A percentile compares a stretch with the other conserved stretches of the same genome.
Evolutionary conservation across 2,113 vertebrate genomes (phyloP).

Genomic region (Siniperca chuatsi): DNA sequence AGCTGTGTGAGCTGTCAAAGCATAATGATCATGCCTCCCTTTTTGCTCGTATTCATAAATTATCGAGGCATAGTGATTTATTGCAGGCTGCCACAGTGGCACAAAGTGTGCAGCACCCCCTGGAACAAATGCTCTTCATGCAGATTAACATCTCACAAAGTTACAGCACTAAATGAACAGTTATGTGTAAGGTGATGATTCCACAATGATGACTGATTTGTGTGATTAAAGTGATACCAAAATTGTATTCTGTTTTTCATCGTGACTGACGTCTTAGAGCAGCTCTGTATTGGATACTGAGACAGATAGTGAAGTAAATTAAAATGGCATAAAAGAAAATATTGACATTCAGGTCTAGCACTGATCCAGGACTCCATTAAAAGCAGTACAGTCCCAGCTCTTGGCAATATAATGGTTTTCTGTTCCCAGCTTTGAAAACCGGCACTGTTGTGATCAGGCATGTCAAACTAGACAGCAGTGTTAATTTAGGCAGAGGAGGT

Average conservation of each 20-base stretch:
- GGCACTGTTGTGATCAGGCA: constrained; percentile 21
- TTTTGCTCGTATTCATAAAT: constrained; percentile 59
- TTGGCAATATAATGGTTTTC: background rate
- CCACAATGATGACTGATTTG: background rate
- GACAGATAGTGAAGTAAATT: background rate
- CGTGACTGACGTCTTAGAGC: background rate
- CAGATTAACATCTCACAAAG: constrained; percentile 8
- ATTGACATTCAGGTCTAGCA: background rate
- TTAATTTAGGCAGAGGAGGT: constrained; percentile 44
- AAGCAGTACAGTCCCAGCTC: background rate
- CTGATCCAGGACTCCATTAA: background rate
- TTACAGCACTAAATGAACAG: constrained; percentile 18
- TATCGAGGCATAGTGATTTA: constrained; percentile 43
- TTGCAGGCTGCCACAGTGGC: constrained; percentile 22
- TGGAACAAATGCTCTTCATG: constrained; percentile 20
- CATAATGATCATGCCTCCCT: constrained; percentile 49
- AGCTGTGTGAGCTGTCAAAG: constrained; percentile 39
- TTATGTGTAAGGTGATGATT: background rate
- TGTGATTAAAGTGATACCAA: background rate
- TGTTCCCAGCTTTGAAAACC: constrained; percentile 5
- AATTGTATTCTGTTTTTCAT: background rate
- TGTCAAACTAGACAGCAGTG: constrained; percentile 35
- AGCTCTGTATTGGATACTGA: background rate
- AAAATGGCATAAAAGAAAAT: background rate
- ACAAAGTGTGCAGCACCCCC: constrained; percentile 3